Evolutionary conservation across 2,113 vertebrate genomes (phyloP).

Genomic region (Rhea pennata): DNA sequence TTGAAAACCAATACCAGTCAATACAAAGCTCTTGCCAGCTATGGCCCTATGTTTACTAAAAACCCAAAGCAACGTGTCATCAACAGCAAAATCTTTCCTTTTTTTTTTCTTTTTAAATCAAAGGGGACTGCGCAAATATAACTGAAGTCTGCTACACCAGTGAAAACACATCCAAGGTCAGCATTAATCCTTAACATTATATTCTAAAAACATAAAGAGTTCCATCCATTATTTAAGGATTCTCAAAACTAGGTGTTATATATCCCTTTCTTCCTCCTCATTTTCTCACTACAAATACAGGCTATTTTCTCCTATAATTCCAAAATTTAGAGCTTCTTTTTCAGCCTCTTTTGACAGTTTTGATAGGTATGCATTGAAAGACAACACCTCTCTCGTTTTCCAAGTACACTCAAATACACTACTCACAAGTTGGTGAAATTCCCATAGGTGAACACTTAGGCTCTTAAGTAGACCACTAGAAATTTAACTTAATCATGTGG

Average conservation of each 20-base stretch:
- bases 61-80: background rate
- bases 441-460: background rate
- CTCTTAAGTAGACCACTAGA: conserved; percentile 32
- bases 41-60: background rate
- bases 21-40: background rate
- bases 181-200: background rate
- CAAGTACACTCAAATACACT: background rate
- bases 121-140: background rate
- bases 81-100: background rate
- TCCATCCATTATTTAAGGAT: conserved; percentile 9
- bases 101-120: background rate
- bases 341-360: background rate
- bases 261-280: background rate
- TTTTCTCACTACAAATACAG: background rate
- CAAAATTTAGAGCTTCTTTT: background rate
- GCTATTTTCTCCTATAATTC: background rate
- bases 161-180: background rate
- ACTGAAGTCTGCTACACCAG: background rate
- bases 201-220: conserved; percentile 19
- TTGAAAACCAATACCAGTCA: conserved; percentile 1
- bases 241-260: background rate
- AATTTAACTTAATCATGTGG: background rate
- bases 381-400: background rate
- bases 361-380: background rate
- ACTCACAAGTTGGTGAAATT: background rate